Conservation (phyloP, 2,888 invertebrate species). For the Corythucha ciliata region DNA sequence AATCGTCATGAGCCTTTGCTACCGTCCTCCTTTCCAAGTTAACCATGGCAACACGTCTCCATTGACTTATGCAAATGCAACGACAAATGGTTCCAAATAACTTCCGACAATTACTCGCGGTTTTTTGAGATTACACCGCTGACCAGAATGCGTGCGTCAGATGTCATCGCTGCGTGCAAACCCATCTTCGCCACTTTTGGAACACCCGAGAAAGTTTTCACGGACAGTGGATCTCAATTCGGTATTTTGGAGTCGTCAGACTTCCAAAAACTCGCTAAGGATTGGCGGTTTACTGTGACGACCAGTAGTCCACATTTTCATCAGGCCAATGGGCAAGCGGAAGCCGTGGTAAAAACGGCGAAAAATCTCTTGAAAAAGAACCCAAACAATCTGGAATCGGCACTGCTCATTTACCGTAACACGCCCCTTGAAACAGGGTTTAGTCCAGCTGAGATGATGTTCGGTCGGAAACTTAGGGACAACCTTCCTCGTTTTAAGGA, state of each 20-base stretch:
- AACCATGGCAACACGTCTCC: slow-evolving; percentile 13
- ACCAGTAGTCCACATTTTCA: slow-evolving; percentile 11
- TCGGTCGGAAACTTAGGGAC: slow-evolving; percentile 5
- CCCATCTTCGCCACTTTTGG: not conserved
- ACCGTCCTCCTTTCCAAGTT: slow-evolving; percentile 2
- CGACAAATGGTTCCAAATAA: not conserved
- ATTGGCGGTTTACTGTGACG: slow-evolving; percentile 6
- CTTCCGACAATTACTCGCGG: slow-evolving; percentile 11
- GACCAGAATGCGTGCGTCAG: not conserved
- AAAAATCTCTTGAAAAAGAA: not conserved
- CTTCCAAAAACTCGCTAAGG: slow-evolving; percentile 1
- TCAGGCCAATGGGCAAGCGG: slow-evolving; percentile 12
- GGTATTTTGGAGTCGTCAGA: not conserved
- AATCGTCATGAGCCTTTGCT: slow-evolving; percentile 13
- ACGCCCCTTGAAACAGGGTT: slow-evolving; percentile 2
- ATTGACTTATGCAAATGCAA: slow-evolving; percentile 4
- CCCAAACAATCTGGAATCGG: not conserved
- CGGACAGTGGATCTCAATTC: slow-evolving; percentile 1
- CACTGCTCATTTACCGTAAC: not conserved
- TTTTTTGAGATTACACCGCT: slow-evolving; percentile 5
- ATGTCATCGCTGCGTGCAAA: slow-evolving; percentile 2
- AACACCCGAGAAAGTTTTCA: not conserved
- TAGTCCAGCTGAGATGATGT: not conserved
- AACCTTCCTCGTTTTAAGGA: no score
- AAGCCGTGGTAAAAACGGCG: not conserved